phyloP scores from a whole-genome alignment of 2,888 invertebrate species.

The Margaritifera margaritifera region DNA sequence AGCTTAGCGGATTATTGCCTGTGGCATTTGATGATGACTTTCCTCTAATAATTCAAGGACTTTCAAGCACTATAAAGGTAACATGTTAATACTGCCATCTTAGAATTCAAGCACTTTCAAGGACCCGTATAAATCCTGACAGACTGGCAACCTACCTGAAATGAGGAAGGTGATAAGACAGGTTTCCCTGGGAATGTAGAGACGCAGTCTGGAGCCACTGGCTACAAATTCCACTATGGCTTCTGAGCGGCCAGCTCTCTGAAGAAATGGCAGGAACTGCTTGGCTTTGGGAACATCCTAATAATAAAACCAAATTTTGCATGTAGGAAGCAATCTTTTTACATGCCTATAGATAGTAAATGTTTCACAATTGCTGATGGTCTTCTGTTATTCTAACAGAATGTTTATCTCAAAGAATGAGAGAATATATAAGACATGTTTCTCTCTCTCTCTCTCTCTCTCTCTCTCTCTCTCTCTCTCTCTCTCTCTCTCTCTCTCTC shows the following conservation, averaged over 20 bases:
- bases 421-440: not conserved
- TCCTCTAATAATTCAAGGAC: too few relatives aligned
- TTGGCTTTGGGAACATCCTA: conserved; percentile 84
- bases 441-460: too few relatives aligned
- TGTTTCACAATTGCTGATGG: too few relatives aligned
- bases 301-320: conserved; percentile 3
- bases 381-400: too few relatives aligned
- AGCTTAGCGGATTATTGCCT: too few relatives aligned
- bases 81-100: too few relatives aligned
- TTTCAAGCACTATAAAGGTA: too few relatives aligned
- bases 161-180: conserved; percentile 95
- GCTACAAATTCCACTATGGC: conserved; percentile 97
- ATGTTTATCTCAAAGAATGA: not conserved
- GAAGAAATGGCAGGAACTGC: conserved; percentile 94
- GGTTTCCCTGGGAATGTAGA: conserved; percentile 95
- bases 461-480: too few relatives aligned
- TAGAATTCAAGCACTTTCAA: too few relatives aligned
- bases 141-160: conserved; percentile 76
- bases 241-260: conserved; percentile 90
- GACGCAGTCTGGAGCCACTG: conserved; percentile 92
- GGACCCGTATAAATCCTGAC: not conserved
- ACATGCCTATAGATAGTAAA: not conserved
- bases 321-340: not conserved
- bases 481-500: too few relatives aligned
- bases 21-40: too few relatives aligned